Conservation (phyloP, 2,113 vertebrate genomes). For the Mugil cephalus region DNA sequence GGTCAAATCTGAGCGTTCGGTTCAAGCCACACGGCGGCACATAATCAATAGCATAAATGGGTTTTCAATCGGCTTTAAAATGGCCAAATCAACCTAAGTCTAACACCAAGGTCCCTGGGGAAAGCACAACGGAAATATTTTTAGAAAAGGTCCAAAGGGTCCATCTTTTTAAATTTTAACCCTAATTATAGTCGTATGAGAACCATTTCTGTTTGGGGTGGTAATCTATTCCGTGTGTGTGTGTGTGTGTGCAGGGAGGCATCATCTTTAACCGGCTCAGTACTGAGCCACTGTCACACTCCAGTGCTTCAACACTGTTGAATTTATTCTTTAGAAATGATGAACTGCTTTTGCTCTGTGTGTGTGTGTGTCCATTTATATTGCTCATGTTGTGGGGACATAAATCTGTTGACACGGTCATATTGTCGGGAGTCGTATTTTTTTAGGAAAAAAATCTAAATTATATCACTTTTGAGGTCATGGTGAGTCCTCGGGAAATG, state of each 20-base stretch:
- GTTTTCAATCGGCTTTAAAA: slow-evolving; percentile 49
- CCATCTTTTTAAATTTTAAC: slow-evolving; percentile 5
- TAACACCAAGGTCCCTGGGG: not conserved
- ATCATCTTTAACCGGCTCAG: slow-evolving; percentile 34
- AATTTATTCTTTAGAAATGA: slow-evolving; percentile 28
- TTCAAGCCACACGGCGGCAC: slow-evolving; percentile 17
- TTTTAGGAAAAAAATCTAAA: not conserved
- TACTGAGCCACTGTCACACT: slow-evolving; percentile 3
- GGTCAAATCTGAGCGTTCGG: slow-evolving; percentile 34
- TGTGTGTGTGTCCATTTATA: slow-evolving; percentile 2
- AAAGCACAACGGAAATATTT: slow-evolving; percentile 2
- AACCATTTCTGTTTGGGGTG: slow-evolving; percentile 7
- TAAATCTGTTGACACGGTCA: not conserved
- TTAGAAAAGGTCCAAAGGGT: not conserved
- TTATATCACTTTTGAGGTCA: not conserved
- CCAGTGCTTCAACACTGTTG: slow-evolving; percentile 12
- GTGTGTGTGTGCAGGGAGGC: not conserved
- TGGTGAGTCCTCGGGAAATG: not conserved
- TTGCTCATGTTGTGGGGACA: not conserved
- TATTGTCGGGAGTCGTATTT: not conserved
- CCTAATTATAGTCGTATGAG: slow-evolving; percentile 5
- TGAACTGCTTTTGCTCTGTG: slow-evolving; percentile 16
- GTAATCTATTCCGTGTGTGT: slow-evolving; percentile 4
- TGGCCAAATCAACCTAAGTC: slow-evolving; percentile 28
- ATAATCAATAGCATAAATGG: slow-evolving; percentile 40